Percentiles rank a stretch among this genome's conserved stretches.
phyloP scores from a whole-genome alignment of 2,888 invertebrate genomes.

The Hermodice carunculata region DNA sequence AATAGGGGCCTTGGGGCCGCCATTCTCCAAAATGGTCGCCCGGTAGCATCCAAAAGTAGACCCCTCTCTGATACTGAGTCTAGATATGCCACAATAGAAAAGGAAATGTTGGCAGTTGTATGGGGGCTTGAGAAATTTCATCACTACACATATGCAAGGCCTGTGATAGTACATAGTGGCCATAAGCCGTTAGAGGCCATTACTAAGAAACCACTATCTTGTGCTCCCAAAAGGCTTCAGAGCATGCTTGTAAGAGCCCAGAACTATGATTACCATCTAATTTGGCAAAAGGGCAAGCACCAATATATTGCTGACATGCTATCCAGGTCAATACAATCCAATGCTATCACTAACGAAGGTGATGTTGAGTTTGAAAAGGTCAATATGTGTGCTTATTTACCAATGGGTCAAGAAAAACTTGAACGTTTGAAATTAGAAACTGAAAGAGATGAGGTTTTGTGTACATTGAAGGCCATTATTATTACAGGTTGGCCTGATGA shows the following conservation, averaged over 20 bases:
- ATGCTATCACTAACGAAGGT: neutral
- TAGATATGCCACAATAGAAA: constrained; percentile 61
- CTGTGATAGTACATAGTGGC: constrained; percentile 60
- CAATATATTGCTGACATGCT: constrained; percentile 39
- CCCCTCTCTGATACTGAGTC: constrained; percentile 65
- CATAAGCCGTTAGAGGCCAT: constrained; percentile 67
- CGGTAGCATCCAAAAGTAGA: constrained; percentile 64
- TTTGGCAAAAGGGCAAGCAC: constrained; percentile 27
- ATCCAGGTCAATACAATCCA: constrained; percentile 28
- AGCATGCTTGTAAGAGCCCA: constrained; percentile 40
- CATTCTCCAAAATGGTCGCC: constrained; percentile 55
- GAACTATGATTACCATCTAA: constrained; percentile 4
- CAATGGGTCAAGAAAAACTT: neutral
- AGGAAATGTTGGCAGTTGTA: constrained; percentile 63
- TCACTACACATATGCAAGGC: constrained; percentile 59
- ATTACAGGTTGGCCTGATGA: constrained; percentile 27
- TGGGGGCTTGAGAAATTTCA: constrained; percentile 63
- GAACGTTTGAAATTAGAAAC: constrained; percentile 1
- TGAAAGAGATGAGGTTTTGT: constrained; percentile 9
- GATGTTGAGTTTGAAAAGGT: constrained; percentile 11
- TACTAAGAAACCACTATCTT: constrained; percentile 51
- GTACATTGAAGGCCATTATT: constrained; percentile 14
- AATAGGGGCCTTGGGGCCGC: constrained; percentile 36
- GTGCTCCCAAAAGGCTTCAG: constrained; percentile 48
- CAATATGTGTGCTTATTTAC: constrained; percentile 13